Conservation (phyloP, 2,113 vertebrate species). For the Cyprinus carpio region DNA sequence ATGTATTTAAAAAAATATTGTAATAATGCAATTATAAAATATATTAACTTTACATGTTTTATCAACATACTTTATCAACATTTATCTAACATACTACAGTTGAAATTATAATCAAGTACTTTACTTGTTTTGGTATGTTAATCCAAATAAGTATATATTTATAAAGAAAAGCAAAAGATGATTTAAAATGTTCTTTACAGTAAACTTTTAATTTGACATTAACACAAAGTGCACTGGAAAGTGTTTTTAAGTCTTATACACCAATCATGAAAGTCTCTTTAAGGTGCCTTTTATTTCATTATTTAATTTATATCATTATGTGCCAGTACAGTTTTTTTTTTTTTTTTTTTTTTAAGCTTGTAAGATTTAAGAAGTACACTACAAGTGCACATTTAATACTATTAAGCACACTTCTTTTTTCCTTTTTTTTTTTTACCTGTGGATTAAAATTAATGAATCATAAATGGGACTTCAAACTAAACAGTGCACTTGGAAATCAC, state of each 20-base stretch:
- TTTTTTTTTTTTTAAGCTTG: no score
- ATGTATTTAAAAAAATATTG: not conserved
- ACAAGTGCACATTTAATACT: no score
- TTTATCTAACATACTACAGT: not conserved
- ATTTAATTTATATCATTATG: no score
- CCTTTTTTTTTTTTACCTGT: not conserved
- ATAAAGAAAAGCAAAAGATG: not conserved
- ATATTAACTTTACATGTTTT: not conserved
- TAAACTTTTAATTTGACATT: not conserved
- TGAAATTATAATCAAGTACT: not conserved
- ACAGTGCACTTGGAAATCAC: not conserved
- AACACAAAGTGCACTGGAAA: not conserved
- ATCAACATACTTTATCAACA: not conserved
- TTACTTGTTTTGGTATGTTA: not conserved
- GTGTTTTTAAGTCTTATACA: not conserved
- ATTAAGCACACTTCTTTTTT: no score
- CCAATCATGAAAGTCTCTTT: no score
- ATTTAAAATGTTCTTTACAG: not conserved
- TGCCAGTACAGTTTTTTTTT: no score
- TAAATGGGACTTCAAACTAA: not conserved
- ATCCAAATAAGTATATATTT: no score
- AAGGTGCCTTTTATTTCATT: no score
- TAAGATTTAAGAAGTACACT: no score
- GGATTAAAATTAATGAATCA: not conserved
- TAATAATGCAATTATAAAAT: not conserved